phyloP scores from a whole-genome alignment of 2,888 invertebrate species.

The Acleris cristana region DNA sequence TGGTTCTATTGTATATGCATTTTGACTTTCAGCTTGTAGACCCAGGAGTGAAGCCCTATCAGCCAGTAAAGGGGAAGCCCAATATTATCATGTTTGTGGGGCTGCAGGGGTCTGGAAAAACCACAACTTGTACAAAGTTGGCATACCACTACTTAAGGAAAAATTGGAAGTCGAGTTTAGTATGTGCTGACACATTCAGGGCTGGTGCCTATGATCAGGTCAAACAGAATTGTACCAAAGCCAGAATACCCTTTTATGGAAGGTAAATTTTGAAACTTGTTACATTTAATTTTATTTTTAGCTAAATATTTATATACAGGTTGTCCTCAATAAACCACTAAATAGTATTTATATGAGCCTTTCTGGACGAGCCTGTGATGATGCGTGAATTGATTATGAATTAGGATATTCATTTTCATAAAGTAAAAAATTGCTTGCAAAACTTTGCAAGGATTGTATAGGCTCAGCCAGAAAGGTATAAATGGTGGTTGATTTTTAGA shows the following conservation, averaged over 20 bases:
- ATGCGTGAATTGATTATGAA: too few species aligned
- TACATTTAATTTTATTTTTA: neutral
- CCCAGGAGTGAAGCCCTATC: conserved; percentile 98
- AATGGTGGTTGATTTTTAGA: too few species aligned
- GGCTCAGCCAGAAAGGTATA: too few species aligned
- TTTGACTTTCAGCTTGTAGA: conserved; percentile 90
- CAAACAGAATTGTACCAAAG: conserved; percentile 99
- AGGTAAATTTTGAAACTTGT: conserved; percentile 82
- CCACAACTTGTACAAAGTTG: conserved; percentile 99
- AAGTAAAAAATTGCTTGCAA: too few species aligned
- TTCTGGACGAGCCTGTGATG: too few species aligned
- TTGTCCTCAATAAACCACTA: too few species aligned
- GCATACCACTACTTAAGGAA: conserved; percentile 99
- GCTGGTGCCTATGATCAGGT: conserved; percentile 99
- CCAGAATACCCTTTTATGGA: conserved; percentile 99
- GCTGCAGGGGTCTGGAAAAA: conserved; percentile 99
- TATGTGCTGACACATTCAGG: conserved; percentile 99
- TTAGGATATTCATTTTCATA: too few species aligned
- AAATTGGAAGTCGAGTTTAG: conserved; percentile 99
- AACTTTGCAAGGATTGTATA: too few species aligned
- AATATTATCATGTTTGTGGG: conserved; percentile 99
- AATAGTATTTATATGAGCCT: too few species aligned
- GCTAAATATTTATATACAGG: too few species aligned
- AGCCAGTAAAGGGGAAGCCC: conserved; percentile 96
- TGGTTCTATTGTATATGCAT: too few species aligned